These are phyloP conservation scores for Caenorhabditis sp. DNA, from an alignment of 2,888 invertebrate genomes.

Conservation along the genomic window DNA sequence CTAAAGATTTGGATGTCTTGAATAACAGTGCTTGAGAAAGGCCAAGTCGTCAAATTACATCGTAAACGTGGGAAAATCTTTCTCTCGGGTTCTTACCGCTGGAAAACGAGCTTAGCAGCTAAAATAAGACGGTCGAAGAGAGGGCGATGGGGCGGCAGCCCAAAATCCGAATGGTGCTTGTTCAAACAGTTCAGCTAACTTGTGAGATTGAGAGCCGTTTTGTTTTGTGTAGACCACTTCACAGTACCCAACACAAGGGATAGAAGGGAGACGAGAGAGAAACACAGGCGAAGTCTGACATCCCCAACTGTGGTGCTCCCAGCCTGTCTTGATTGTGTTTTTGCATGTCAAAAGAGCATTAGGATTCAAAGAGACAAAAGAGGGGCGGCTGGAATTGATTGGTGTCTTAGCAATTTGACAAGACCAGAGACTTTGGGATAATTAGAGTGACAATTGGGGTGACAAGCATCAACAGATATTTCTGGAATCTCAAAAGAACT, in stretches of 20 bases:
- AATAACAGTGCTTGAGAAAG: constrained; percentile 36
- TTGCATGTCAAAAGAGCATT: constrained; percentile 55
- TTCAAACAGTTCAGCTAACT: constrained; percentile 64
- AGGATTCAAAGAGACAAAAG: constrained; percentile 12
- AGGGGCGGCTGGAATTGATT: constrained; percentile 20
- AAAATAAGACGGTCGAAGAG: neutral
- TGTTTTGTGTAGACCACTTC: constrained; percentile 65
- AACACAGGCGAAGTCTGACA: constrained; percentile 39
- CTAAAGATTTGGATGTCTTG: constrained; percentile 40
- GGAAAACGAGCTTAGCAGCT: constrained; percentile 39
- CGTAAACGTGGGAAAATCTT: constrained; percentile 26
- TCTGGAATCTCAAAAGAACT: too few relatives aligned
- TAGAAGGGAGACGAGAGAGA: constrained; percentile 14
- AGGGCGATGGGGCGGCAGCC: constrained; percentile 25
- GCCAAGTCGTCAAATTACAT: constrained; percentile 40
- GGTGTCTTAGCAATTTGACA: constrained; percentile 12
- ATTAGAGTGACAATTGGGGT: neutral
- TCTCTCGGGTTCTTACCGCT: constrained; percentile 39
- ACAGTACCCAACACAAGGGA: constrained; percentile 53
- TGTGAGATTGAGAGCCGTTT: constrained; percentile 64
- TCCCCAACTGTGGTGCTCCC: constrained; percentile 32
- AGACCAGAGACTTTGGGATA: neutral
- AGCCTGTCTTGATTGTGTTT: constrained; percentile 55
- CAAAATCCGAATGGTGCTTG: constrained; percentile 58
- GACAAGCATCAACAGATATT: too few relatives aligned